Evolutionary conservation across 2,888 invertebrate species (phyloP), one percentile per base, ranked within the genome.

Genomic region (Busseola fusca): DNA sequence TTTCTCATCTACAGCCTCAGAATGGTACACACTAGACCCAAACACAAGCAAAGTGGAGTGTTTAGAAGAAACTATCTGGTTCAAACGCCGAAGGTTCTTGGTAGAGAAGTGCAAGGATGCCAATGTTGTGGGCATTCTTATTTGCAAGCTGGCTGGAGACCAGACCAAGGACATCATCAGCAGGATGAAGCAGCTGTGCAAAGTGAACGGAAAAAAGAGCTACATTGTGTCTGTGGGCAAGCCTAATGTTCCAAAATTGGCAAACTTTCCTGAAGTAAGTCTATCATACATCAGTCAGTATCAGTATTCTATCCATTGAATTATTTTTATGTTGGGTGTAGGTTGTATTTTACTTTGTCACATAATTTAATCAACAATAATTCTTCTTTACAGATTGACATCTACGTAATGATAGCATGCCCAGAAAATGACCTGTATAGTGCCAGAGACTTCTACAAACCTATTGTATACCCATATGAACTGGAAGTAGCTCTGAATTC

Each of bases 211-310:
- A 0, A 99, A 99, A 89, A 99, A 98, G 90, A 97, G 97, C 80
- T 99, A 99, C 89, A 97, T 98, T 60, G 97, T 99, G 69, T 98
- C 98, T 37, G 98, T 99, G 68, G 99, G 99, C 9, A 99, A 99
- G 91, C 98, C 99, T 5, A 99, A 98, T 95, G 98, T 98, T 18
- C 97, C 98, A 0, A 99, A 99, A 92, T 94, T 99, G 76, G 99
- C 99, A 0, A 99, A 99, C 94, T 99, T 99, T 91, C 97, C 98
- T 69, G 98, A 98, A 96, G 97, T 97, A 92, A 89, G 87, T 78
- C 30, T 48, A 10, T 21, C 12, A 18, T n/a, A 54, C 30, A 54
- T 34, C 34, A 34, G 7, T 34, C 34, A 34, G 34, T 34, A 34
- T 34, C 34, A 34, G 34, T 34, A 34, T 34, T 34, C 34, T 34